Conservation (phyloP, 2,113 vertebrate species). For the Marcusenius ussheri region DNA sequence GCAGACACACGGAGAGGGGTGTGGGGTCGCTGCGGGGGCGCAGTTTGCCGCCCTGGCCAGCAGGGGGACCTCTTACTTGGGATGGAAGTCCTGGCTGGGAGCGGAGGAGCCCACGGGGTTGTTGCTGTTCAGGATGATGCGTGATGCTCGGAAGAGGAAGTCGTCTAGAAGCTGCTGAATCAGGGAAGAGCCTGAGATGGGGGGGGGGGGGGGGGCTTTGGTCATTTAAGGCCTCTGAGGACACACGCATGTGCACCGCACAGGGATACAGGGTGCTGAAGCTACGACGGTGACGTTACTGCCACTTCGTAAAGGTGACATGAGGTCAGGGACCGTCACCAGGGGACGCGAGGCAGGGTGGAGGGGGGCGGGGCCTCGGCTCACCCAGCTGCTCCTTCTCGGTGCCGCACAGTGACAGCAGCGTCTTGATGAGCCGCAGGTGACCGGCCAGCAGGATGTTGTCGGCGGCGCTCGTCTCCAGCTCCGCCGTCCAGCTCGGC, state of each 20-base stretch:
- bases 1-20: constrained; percentile 22
- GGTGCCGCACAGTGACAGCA: constrained; percentile 88
- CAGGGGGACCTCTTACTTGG: constrained; percentile 70
- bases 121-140: constrained; percentile 94
- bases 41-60: not conserved
- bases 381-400: constrained; percentile 95
- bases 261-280: not conserved
- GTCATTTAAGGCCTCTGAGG: not conserved
- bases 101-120: constrained; percentile 80
- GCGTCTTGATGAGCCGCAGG: constrained; percentile 90
- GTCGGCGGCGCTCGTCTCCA: constrained; percentile 92
- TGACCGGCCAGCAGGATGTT: constrained; percentile 93
- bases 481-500: constrained; percentile 88
- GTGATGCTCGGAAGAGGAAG: constrained; percentile 96
- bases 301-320: not conserved
- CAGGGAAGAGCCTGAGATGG: constrained; percentile 77
- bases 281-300: not conserved
- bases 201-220: not conserved
- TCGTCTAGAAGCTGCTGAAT: constrained; percentile 96
- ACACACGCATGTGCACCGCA: not conserved
- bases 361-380: not conserved
- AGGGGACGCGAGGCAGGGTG: no score
- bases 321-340: not conserved
- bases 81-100: constrained; percentile 92
- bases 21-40: not conserved